phyloP scores from a whole-genome alignment of 1,140 invertebrate species.

The Heliothis virescens region DNA sequence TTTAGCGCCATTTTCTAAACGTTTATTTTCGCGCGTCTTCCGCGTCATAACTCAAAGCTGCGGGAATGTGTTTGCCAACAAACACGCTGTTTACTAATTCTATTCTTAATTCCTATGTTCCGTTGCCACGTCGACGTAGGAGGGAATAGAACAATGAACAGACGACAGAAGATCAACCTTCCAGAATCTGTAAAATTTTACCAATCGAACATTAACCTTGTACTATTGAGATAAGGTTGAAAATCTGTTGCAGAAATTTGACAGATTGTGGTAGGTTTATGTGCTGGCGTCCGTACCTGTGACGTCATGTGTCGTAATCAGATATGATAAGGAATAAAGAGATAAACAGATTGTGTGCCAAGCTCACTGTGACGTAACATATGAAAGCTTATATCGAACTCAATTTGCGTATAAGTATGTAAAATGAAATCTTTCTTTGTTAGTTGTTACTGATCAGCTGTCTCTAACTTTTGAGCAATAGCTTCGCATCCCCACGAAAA shows the following conservation, averaged over 20 bases:
- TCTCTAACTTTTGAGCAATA: too few relatives aligned
- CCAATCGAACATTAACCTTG: too few relatives aligned
- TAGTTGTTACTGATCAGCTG: too few relatives aligned
- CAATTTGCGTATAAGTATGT: too few relatives aligned
- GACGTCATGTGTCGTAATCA: background rate
- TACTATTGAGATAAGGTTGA: too few relatives aligned
- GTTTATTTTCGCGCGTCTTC: conserved; percentile 24
- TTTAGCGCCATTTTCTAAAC: background rate
- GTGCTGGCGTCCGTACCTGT: background rate
- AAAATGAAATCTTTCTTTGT: too few relatives aligned
- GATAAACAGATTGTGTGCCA: conserved; percentile 13
- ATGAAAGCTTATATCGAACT: background rate
- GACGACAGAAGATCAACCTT: too few relatives aligned
- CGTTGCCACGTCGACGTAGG: conserved; percentile 20
- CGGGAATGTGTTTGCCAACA: conserved; percentile 40
- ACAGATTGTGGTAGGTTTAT: too few relatives aligned
- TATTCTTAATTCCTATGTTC: background rate
- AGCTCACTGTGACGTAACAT: background rate
- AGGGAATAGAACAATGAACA: conserved; percentile 6
- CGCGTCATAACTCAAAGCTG: conserved; percentile 30
- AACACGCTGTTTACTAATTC: conserved; percentile 19
- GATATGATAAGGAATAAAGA: background rate
- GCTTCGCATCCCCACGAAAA: too few relatives aligned
- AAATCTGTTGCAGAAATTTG: too few relatives aligned
- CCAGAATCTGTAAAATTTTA: too few relatives aligned